Evolutionary conservation across 2,888 invertebrate genomes (phyloP).

Genomic region (Thelaira solivaga): DNA sequence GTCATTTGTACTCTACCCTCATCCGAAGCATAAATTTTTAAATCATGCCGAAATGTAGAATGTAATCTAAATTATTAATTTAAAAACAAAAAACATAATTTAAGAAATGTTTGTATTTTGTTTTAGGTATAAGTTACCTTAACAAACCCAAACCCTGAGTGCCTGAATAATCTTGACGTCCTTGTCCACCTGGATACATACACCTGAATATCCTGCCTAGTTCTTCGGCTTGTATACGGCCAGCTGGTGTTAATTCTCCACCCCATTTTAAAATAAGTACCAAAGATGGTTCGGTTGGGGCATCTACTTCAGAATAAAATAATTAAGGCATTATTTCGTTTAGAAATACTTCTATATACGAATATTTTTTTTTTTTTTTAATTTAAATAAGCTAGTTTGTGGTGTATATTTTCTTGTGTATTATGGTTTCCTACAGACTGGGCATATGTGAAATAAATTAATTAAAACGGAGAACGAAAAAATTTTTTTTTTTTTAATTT

Average conservation of each 20-base stretch:
- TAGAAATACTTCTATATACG: background rate
- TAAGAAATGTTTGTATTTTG: no score
- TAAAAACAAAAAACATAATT: background rate
- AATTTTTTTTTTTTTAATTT: no score
- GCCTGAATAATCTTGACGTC: constrained; percentile 92
- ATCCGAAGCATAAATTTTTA: constrained; percentile 99
- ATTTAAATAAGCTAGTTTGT: background rate
- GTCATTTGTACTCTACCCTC: constrained; percentile 99
- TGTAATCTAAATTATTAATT: constrained; percentile 81
- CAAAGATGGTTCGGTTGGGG: constrained; percentile 93
- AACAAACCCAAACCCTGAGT: constrained; percentile 97
- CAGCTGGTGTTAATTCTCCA: constrained; percentile 98
- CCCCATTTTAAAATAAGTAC: constrained; percentile 99
- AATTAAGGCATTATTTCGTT: background rate
- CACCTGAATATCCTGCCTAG: constrained; percentile 98
- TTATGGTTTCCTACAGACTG: no score
- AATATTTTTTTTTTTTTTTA: background rate
- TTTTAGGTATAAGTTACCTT: constrained; percentile 76
- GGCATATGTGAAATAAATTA: no score
- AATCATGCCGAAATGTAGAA: constrained; percentile 98
- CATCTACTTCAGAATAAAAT: constrained; percentile 80
- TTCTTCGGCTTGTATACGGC: constrained; percentile 97
- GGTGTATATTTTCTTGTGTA: background rate
- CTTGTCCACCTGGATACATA: constrained; percentile 99
- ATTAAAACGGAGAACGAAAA: no score